Percentiles rank a stretch among this genome's conserved stretches.
These are phyloP conservation scores for Acipenser oxyrinchus DNA, from an alignment of 2,797 vertebrate genomes.

Conservation along the genomic window DNA sequence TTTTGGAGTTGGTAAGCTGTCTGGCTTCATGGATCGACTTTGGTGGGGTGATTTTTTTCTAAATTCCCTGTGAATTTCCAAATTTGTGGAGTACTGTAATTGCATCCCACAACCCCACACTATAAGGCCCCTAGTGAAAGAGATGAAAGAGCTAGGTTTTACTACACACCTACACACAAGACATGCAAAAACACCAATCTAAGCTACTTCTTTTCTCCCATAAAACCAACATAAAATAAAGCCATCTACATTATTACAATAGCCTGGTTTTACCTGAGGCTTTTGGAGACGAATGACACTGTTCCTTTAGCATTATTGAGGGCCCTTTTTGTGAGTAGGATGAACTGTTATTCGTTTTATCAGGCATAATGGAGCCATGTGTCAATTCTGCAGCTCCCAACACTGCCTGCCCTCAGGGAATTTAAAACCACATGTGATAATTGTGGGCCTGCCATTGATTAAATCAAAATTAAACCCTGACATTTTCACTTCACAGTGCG, in stretches of 20 bases:
- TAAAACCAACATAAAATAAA: not conserved
- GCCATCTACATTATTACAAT: not conserved
- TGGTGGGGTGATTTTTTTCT: too few relatives aligned
- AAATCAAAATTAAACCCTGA: constrained; percentile 47
- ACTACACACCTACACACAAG: too few relatives aligned
- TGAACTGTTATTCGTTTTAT: constrained; percentile 60
- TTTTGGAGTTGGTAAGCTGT: too few relatives aligned
- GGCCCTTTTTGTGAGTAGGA: constrained; percentile 35
- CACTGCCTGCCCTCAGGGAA: constrained; percentile 40
- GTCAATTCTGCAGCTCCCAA: constrained; percentile 15
- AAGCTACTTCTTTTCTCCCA: not conserved
- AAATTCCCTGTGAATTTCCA: too few relatives aligned
- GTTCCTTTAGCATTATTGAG: constrained; percentile 39
- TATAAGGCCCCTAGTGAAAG: too few relatives aligned
- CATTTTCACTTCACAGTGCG: constrained; percentile 55
- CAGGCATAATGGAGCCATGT: constrained; percentile 58
- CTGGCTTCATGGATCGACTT: too few relatives aligned
- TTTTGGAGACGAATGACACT: constrained; percentile 32
- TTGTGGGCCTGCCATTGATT: constrained; percentile 35
- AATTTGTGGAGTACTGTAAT: too few relatives aligned
- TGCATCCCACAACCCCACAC: too few relatives aligned
- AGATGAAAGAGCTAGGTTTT: too few relatives aligned
- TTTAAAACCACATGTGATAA: constrained; percentile 34
- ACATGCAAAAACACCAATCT: too few relatives aligned
- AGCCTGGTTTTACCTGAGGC: constrained; percentile 30